These are phyloP conservation scores for Colius striatus DNA, from an alignment of 2,113 vertebrate genomes.

Conservation along the genomic window DNA sequence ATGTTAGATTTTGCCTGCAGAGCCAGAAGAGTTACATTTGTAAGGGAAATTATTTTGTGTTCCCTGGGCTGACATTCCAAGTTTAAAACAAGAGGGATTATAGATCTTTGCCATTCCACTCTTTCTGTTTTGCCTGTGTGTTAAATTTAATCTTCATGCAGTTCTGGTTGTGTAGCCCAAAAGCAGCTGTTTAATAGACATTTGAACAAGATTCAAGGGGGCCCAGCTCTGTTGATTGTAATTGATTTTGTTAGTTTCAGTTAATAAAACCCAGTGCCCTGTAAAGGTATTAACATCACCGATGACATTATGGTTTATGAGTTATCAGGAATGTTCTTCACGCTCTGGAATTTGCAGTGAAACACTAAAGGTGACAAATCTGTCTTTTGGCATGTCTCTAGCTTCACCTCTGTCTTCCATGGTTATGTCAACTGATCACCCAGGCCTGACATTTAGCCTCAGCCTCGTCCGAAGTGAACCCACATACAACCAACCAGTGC, in stretches of 20 bases:
- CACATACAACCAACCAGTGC: slow-evolving; percentile 87
- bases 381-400: slow-evolving; percentile 51
- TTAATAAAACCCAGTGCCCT: background rate
- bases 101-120: background rate
- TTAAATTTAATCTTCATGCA: slow-evolving; percentile 9
- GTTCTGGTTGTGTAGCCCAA: background rate
- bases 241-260: background rate
- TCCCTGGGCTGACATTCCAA: background rate
- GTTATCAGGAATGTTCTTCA: background rate
- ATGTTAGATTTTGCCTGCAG: background rate
- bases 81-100: slow-evolving; percentile 10
- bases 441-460: slow-evolving; percentile 89
- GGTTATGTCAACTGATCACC: slow-evolving; percentile 87
- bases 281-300: background rate
- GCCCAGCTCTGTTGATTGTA: background rate
- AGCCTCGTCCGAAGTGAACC: slow-evolving; percentile 86
- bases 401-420: slow-evolving; percentile 80
- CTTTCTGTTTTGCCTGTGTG: background rate
- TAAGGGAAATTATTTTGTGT: background rate
- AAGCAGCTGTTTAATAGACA: background rate
- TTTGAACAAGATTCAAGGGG: background rate
- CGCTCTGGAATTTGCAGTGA: background rate
- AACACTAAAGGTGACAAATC: background rate
- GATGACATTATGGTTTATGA: background rate
- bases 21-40: background rate